Conservation (phyloP, 2,888 invertebrate genomes). For the Tipula unca region DNA sequence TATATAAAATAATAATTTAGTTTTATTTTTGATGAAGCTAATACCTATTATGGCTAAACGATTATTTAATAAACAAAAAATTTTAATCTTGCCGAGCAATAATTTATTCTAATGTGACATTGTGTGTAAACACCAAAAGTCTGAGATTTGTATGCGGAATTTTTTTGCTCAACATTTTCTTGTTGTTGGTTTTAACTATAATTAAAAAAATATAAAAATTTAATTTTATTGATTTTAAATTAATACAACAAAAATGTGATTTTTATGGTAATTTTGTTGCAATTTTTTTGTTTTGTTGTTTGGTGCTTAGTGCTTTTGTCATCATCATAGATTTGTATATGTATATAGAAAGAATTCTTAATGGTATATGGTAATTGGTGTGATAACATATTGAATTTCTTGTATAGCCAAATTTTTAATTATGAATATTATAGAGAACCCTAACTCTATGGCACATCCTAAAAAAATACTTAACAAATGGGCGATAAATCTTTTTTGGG, state of each 20-base stretch:
- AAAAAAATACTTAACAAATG: not conserved
- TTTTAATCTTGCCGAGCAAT: not conserved
- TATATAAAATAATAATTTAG: too few relatives aligned
- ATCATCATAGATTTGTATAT: not conserved
- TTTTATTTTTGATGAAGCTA: not conserved
- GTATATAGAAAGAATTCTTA: not conserved
- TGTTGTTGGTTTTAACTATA: not conserved
- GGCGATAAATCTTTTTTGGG: not conserved
- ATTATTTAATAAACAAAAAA: not conserved
- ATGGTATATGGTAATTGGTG: not conserved
- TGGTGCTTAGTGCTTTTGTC: not conserved
- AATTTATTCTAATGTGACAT: slow-evolving; percentile 14
- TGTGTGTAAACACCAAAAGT: not conserved
- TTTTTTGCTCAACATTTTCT: not conserved
- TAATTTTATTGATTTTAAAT: not conserved
- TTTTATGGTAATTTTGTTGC: not conserved
- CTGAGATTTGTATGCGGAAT: not conserved
- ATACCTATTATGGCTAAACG: slow-evolving; percentile 14
- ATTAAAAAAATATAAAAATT: not conserved
- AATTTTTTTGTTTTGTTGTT: not conserved
- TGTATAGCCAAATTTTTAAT: too few relatives aligned
- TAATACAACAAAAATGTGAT: not conserved
- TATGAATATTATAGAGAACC: not conserved
- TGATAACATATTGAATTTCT: not conserved
- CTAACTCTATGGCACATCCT: not conserved